These are phyloP conservation scores for Hyperoplus lanceolatus DNA, from an alignment of 2,797 vertebrate genomes.

Conservation along the genomic window DNA sequence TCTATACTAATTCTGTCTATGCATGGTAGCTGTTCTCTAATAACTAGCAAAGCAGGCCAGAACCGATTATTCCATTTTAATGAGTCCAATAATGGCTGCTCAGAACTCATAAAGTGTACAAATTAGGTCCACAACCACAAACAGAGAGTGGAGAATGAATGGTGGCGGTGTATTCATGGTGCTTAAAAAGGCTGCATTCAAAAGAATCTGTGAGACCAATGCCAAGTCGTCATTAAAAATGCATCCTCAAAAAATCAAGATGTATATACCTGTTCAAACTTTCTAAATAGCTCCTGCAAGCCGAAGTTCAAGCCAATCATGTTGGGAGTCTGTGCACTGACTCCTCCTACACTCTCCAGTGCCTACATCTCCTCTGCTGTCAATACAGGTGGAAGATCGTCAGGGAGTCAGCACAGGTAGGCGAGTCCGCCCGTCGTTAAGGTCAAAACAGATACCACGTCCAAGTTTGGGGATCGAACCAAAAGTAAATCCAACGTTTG, in stretches of 20 bases:
- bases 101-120: conserved; percentile 61
- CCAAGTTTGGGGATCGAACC: conserved; percentile 28
- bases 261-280: conserved; percentile 94
- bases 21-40: conserved; percentile 47
- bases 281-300: conserved; percentile 92
- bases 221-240: conserved; percentile 9
- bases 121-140: conserved; percentile 52
- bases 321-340: conserved; percentile 64
- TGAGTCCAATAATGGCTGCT: conserved; percentile 61
- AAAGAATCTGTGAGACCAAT: neutral
- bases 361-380: conserved; percentile 69
- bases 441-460: conserved; percentile 41
- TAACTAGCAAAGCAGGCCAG: conserved; percentile 56
- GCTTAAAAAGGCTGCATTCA: neutral
- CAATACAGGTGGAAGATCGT: conserved; percentile 32
- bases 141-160: conserved; percentile 31
- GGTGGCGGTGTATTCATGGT: conserved; percentile 10
- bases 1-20: conserved; percentile 52
- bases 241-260: neutral
- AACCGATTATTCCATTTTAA: conserved; percentile 68
- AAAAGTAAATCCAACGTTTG: conserved; percentile 42
- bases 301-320: conserved; percentile 97
- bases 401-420: conserved; percentile 16
- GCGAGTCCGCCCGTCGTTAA: conserved; percentile 66
- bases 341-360: conserved; percentile 65